A percentile compares a stretch with the other conserved stretches of the same genome.
Conservation (phyloP, 2,113 vertebrate species). For the Neofelis nebulosa region DNA sequence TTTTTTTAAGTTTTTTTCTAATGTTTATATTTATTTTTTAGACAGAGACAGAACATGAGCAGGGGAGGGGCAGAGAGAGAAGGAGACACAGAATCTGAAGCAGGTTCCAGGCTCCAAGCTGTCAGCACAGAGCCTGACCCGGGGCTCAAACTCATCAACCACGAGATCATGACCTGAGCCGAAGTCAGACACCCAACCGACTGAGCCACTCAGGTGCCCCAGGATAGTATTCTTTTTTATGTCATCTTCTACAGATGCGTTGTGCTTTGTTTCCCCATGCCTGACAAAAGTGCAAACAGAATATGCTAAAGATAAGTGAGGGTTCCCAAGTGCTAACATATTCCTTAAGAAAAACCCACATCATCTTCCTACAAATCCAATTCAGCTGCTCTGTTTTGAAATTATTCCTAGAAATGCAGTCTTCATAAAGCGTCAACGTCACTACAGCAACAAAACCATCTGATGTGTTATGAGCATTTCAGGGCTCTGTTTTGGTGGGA, state of each 20-base stretch:
- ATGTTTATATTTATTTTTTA: too few relatives aligned
- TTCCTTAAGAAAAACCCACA: conserved; percentile 36
- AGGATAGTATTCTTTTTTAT: not conserved
- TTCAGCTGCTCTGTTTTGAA: conserved; percentile 20
- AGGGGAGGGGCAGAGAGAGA: too few relatives aligned
- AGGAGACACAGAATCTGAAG: too few relatives aligned
- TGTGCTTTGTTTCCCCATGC: not conserved
- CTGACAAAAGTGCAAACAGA: not conserved
- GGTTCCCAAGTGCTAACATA: not conserved
- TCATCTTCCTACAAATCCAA: conserved; percentile 11
- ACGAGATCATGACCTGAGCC: too few relatives aligned
- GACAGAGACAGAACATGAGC: too few relatives aligned
- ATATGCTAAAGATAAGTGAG: not conserved
- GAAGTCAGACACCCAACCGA: too few relatives aligned
- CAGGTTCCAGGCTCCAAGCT: too few relatives aligned
- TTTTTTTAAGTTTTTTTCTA: not conserved
- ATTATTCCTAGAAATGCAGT: conserved; percentile 38
- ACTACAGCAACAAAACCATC: not conserved
- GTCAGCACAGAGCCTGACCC: too few relatives aligned
- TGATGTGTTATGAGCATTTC: conserved; percentile 36
- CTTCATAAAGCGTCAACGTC: conserved; percentile 24
- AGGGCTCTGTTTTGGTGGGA: not conserved
- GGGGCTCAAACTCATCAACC: too few relatives aligned
- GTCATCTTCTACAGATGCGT: not conserved
- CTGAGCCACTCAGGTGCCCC: too few relatives aligned